These are phyloP conservation scores for Hesperia comma DNA, from an alignment of 2,888 invertebrate genomes.

Conservation along the genomic window DNA sequence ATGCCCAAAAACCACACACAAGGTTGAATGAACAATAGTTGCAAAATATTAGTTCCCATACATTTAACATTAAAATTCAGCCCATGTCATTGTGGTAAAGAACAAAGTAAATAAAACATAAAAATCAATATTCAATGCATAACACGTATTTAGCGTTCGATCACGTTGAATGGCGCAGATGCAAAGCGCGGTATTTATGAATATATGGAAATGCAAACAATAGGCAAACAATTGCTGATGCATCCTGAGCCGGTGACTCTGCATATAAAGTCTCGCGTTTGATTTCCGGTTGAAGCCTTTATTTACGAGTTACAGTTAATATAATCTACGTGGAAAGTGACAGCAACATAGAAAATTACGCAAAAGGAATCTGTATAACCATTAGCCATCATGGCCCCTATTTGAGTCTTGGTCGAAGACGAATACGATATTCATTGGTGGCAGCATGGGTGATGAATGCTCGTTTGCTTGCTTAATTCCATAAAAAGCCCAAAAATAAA, in stretches of 20 bases:
- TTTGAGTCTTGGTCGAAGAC: no score
- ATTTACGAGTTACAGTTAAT: conserved; percentile 8
- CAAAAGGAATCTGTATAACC: not conserved
- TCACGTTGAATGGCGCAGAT: conserved; percentile 32
- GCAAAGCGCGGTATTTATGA: conserved; percentile 27
- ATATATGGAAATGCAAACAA: conserved; percentile 33
- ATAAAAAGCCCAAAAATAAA: no score
- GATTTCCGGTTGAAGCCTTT: conserved; percentile 33
- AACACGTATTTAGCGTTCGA: conserved; percentile 31
- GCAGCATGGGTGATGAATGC: no score
- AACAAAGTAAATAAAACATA: conserved; percentile 36
- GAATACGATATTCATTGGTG: no score
- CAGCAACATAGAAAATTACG: no score
- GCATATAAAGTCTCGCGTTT: conserved; percentile 25
- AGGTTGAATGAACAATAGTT: not conserved
- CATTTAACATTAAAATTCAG: conserved; percentile 26
- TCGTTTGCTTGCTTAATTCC: no score
- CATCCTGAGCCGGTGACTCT: conserved; percentile 22
- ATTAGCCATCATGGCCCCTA: no score
- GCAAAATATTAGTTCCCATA: conserved; percentile 21
- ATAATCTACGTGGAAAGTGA: not conserved
- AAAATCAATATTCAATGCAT: conserved; percentile 34
- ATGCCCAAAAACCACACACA: not conserved
- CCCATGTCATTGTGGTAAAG: conserved; percentile 19
- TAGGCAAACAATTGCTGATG: conserved; percentile 33